Base-by-base conservation (phyloP, 2,113 vertebrate species). In the Octodon degus region DNA sequence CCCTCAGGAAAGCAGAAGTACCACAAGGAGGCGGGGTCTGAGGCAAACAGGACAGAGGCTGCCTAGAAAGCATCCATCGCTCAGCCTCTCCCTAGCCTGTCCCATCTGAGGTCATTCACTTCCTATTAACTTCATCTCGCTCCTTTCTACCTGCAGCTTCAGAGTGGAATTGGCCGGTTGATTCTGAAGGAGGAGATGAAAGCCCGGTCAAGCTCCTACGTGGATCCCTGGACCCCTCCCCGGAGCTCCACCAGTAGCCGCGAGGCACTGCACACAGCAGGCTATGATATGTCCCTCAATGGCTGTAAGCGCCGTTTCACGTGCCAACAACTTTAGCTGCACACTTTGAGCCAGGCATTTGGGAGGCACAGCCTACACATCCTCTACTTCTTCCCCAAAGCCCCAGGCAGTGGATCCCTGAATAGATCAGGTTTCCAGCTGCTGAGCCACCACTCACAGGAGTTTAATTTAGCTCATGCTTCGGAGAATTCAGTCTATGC, bases 161-260 rank as follows among this genome's bases (percentile, higher is more conserved):
- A 99, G 98, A 99, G 99, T 3, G 99, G 99, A 93, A 99, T 99
- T 2, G 99, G 99, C 94, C 99, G 99, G 97, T 98, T 99, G 99
- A 99, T 99, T 98, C 98, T 99, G 96, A 99, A 99, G 98, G 99
- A 99, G 97, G 99, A 99, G 98, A 99, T 99, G 99, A 99, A 99
- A 98, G 99, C 99, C 63, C 98, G 99, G 82, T 99, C 99, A 82
- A 99, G 99, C 98, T 99, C 99, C 97, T 99, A 99, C 55, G 98
- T 99, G 17, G 99, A 99, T 97, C 99, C 99, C 97, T 99, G 99
- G 99, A 99, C 99, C 0, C 99, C 99, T 4, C 98, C 99, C 0
- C 99, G 99, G 97, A 99, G 99, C 98, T 99, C 99, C 9, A 98
- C 99, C 77, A 99, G 99, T 98, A 99, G 99, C 98, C 99, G 99